phyloP scores from a whole-genome alignment of 2,888 invertebrate genomes.

The Sinopyrophorus schimmeli region DNA sequence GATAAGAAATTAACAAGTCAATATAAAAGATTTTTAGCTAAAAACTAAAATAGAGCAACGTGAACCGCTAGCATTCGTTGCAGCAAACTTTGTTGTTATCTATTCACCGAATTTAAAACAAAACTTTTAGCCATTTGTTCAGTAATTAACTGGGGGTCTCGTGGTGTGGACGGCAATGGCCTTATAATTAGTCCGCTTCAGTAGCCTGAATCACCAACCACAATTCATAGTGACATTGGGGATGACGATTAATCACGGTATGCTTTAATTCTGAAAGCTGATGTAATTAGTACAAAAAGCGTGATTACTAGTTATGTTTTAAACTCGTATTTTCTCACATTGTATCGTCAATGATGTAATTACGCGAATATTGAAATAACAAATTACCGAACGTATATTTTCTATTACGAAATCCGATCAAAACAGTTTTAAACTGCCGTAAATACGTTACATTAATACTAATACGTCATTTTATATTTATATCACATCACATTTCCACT shows the following conservation, averaged over 20 bases:
- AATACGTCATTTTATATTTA: too few species aligned
- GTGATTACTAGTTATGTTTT: constrained; percentile 6
- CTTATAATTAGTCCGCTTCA: constrained; percentile 16
- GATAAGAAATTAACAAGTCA: constrained; percentile 46
- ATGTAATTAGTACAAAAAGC: constrained; percentile 25
- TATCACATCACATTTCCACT: too few species aligned
- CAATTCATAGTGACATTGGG: constrained; percentile 19
- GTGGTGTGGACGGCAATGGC: constrained; percentile 14
- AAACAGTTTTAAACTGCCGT: too few species aligned
- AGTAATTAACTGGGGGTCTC: constrained; percentile 12
- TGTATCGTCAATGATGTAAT: too few species aligned
- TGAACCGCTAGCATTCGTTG: constrained; percentile 1
- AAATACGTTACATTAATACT: too few species aligned
- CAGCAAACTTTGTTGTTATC: constrained; percentile 2
- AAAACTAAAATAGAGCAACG: constrained; percentile 2
- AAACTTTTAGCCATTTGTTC: constrained; percentile 12
- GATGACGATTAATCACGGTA: constrained; percentile 34
- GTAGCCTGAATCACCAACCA: constrained; percentile 15
- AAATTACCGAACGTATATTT: too few species aligned
- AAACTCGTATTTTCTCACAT: too few species aligned
- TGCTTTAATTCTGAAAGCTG: constrained; percentile 34
- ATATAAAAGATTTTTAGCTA: constrained; percentile 1
- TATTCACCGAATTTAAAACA: constrained; percentile 5
- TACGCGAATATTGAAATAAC: too few species aligned
- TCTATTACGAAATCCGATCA: too few species aligned